Base-by-base conservation (phyloP, 2,113 vertebrate genomes). In the Mesitornis unicolor region DNA sequence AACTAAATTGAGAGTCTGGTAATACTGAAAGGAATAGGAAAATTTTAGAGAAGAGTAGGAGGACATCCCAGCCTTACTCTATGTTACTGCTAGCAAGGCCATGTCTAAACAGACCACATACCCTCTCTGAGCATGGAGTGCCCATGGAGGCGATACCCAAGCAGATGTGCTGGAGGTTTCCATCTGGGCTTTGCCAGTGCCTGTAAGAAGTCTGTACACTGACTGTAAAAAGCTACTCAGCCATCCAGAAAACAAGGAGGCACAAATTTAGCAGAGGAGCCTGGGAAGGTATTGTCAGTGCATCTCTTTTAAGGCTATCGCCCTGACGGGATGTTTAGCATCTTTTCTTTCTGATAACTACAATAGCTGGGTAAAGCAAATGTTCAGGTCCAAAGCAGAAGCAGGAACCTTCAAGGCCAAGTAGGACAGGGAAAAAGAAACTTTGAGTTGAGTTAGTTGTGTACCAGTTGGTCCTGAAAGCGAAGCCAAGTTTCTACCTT, bases 401-500 rank as follows among this genome's bases (percentile, higher is more conserved):
- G 86, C 63, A 84, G 75, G 28, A 71, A 60, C 67, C 64, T 74
- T 40, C 3, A 2, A 92, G 89, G 71, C 67, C 71, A 74, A 59
- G 51, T 29, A 95, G 68, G 71, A 67, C 24, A 6, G 47, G 60
- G 64, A 81, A 95, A 77, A 29, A 68, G 93, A 86, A 93, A 51
- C 47, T 86, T 75, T 64, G 83, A 92, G 68, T 22, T 78, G 83
- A 78, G 79, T 84, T 53, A 93, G 60, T 29, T 5, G 5, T 84
- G 54, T 74, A 88, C 35, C 51, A 85, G 26, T 75, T 2, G 11
- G 83, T 81, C 31, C 71, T 35, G 73, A 26, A 85, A 67, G 56
- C 65, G 48, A 89, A 93, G 96, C 95, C 92, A 93, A 92, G 84
- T 95, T 97, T 93, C 96, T 89, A 95, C 97, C 95, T 93, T 92